Base-by-base conservation (phyloP, 2,888 invertebrate species). In the Drosophila macrospina region DNA sequence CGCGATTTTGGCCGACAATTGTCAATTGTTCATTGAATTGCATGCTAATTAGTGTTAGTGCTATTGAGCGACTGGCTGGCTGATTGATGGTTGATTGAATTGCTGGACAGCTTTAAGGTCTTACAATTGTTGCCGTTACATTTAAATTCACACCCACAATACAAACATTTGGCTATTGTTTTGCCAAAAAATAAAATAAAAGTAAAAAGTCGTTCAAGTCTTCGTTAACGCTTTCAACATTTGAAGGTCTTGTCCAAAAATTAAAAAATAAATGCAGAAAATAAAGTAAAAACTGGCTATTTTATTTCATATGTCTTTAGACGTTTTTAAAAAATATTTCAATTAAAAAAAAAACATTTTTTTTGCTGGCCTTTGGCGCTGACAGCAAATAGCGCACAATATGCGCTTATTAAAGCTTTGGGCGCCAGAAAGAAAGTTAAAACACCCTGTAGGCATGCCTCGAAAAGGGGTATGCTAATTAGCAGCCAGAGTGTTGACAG, bases 11-110 rank as follows among this genome's bases (percentile, higher is more conserved):
- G 55, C 56, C 69, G 62, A 66, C 76, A 75, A 72, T 65, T 72
- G 71, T 75, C 81, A 78, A 86, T 86, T 80, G 80, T 75, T 75
- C 52, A 59, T 44, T 85, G 85, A 70, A 84, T 86, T 73, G 82
- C 86, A 84, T 86, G 81, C 87, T 82, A 84, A 82, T 86, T 86
- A 84, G 64, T 32, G 32, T 59, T 73, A 68, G 73, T 50, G 15
- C 52, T 37, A 71, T 59, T 70, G 61, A 70, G 64, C 54, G 39
- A 41, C 6, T 61, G 39, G 34, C 6, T 54, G 52, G 26, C 15
- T 54, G 60, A 60, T 59, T 42, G 15, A 28, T 28, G 8, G 67
- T 44, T 65, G 72, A 16, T 41, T 47, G 54, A 60, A 56, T 60
- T 57, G 69, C 66, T 66, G 37, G 41, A 48, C 60, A 69, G 82